Evolutionary conservation across 1,140 invertebrate genomes (phyloP), one percentile per base, ranked within the genome.

Genomic region (Heliconius hewitsoni): DNA sequence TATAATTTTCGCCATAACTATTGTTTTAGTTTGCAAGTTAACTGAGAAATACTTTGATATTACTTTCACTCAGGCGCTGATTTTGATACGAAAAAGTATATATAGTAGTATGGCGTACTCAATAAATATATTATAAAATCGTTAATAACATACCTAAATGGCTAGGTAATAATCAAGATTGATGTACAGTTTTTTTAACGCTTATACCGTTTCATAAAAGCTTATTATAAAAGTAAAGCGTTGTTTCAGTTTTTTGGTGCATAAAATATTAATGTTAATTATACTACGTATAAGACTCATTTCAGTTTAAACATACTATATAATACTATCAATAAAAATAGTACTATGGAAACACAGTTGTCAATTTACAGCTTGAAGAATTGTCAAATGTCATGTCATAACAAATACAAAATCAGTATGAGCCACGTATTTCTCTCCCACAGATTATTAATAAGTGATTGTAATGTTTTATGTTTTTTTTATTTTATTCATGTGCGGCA

Each of bases 51-150:
- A 88, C 79, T 90, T 92, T 92, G 90, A 91, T 92, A 92, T 90
- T 91, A 87, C 89, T 90, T 93, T 92, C 91, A 91, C 89, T 85
- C 90, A 93, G 91, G 91, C 91, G 91, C 90, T 88, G 60, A 71
- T 77, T 82, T 79, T 70, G 42, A 57, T 79, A 71, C 50, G 6
- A 57, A 42, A 71, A 74, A 55, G 30, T 27, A n/a, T 5, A 46
- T 13, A 42, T 42, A 72, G 23, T 13, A 72, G 70, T 77, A 77
- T 77, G 70, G 76, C 76, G 76, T 77, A 77, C 74, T 71, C 27
- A 66, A n/a, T 66, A 30, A 66, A 66, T 30, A 66, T 27, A 66
- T 27, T 66, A 66, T 30, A 66, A 66, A 66, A 27, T 66, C 4
- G 9, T 16, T 66, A 13, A 16, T 66, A 13, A 30, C 60, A 66